Evolutionary conservation across 2,113 vertebrate genomes (phyloP).

Genomic region (Benitochromis conjunctus): DNA sequence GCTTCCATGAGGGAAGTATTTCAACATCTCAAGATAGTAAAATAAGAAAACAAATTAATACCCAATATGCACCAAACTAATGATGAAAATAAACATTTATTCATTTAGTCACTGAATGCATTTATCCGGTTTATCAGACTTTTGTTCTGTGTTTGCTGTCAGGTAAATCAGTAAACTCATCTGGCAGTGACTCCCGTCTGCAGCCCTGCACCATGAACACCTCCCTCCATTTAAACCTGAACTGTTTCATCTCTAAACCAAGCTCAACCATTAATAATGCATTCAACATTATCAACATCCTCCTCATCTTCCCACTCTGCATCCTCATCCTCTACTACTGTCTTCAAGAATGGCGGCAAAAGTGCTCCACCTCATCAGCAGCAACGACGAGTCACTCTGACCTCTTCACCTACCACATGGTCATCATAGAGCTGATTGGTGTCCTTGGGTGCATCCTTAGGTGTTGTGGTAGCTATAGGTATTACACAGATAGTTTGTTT

Average conservation of each 20-base stretch:
- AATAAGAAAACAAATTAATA: background rate
- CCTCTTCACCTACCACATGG: background rate
- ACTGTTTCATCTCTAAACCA: background rate
- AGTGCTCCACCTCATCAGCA: background rate
- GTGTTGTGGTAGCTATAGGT: background rate
- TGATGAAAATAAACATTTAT: too few relatives aligned
- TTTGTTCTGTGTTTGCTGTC: background rate
- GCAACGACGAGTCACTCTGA: background rate
- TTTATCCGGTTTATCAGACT: background rate
- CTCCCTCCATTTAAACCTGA: background rate
- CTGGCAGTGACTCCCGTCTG: background rate
- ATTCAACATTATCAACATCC: background rate
- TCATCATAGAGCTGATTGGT: background rate
- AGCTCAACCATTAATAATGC: background rate
- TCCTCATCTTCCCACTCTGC: background rate
- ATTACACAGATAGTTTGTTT: background rate
- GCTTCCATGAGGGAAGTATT: background rate
- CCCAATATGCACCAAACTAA: background rate
- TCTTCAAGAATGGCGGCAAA: background rate
- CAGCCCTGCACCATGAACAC: background rate
- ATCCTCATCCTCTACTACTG: background rate
- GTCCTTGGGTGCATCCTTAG: background rate
- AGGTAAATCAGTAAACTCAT: background rate
- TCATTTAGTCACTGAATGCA: fast-evolving
- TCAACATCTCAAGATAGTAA: background rate